Base-by-base conservation (phyloP, 2,797 vertebrate genomes). In the Sphenopsis melanotis region DNA sequence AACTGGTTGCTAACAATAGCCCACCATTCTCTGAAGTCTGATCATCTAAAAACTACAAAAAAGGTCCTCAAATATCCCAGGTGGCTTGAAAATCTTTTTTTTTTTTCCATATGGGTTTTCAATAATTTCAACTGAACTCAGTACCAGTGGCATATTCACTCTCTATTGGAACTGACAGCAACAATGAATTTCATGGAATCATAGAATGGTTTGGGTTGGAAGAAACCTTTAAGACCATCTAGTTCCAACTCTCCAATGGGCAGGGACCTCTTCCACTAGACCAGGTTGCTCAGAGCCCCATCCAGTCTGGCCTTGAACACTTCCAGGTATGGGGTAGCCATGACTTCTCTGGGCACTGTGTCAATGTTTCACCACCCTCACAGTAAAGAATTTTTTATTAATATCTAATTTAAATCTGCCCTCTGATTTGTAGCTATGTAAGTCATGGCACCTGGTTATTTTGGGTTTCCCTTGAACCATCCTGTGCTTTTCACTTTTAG, bases 311-410 rank as follows among this genome's bases (percentile, higher is more conserved):
- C 18, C 15, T 30, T 64, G 44, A 64, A 17, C 34, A 41, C 10
- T 46, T 32, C 11, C 39, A 65, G 10, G 12, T 6, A 10, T 17
- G 15, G 18, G 30, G 5, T 5, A 64, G 46, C 18, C 39, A 78
- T 4, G 4, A 10, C 13, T 29, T 63, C 32, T 24, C 41, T 37
- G 32, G 32, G 5, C 13, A 63, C 4, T 64, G 24, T 0, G 0
- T 17, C 26, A 27, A 16, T 30, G 15, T 20, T 7, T 46, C 44
- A 34, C 7, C 12, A 70, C 18, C 37, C 18, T 41, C 0, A 2
- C 32, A 55, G 21, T 36, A 39, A 78, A 71, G 11, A 59, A 46
- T 52, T 64, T 77, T 9, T 46, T 70, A 30, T 57, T 27, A n/a
- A 22, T 52, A 65, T 24, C 26, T 78, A 32, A 70, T 32, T 11